Evolutionary conservation across 2,888 invertebrate species (phyloP).

Genomic region (Aspidiotus rigidus): DNA sequence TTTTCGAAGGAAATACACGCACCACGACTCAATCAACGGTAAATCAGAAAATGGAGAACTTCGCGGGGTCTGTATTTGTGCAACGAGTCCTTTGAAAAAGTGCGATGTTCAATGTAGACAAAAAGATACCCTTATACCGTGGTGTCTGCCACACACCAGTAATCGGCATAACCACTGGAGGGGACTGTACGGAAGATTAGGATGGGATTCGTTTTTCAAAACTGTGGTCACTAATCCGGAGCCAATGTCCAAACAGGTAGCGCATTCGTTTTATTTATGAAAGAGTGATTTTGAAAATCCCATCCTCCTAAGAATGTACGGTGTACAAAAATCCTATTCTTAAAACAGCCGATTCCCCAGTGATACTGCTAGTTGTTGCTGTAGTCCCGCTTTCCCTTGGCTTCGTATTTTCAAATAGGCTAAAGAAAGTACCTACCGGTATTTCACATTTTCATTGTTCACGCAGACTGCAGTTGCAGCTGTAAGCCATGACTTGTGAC

Average conservation of each 20-base stretch:
- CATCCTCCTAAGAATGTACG: too few species aligned
- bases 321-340: too few species aligned
- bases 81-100: slow-evolving; percentile 52
- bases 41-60: slow-evolving; percentile 46
- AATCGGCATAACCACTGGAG: slow-evolving; percentile 81
- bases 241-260: slow-evolving; percentile 77
- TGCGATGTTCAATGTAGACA: slow-evolving; percentile 52
- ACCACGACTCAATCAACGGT: slow-evolving; percentile 50
- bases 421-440: too few species aligned
- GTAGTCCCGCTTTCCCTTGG: too few species aligned
- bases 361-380: too few species aligned
- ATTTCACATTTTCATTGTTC: too few species aligned
- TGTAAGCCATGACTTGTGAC: too few species aligned
- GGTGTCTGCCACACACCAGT: slow-evolving; percentile 80
- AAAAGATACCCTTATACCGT: slow-evolving; percentile 74
- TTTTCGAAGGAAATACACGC: slow-evolving; percentile 46
- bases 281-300: too few species aligned
- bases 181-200: slow-evolving; percentile 68
- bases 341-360: too few species aligned
- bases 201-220: slow-evolving; percentile 76
- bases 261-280: background rate
- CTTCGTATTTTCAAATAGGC: too few species aligned
- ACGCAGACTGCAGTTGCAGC: too few species aligned
- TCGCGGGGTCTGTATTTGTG: slow-evolving; percentile 71
- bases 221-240: slow-evolving; percentile 80